These are phyloP conservation scores for Eupleurogrammus muticus DNA, from an alignment of 2,797 vertebrate species.

Conservation along the genomic window DNA sequence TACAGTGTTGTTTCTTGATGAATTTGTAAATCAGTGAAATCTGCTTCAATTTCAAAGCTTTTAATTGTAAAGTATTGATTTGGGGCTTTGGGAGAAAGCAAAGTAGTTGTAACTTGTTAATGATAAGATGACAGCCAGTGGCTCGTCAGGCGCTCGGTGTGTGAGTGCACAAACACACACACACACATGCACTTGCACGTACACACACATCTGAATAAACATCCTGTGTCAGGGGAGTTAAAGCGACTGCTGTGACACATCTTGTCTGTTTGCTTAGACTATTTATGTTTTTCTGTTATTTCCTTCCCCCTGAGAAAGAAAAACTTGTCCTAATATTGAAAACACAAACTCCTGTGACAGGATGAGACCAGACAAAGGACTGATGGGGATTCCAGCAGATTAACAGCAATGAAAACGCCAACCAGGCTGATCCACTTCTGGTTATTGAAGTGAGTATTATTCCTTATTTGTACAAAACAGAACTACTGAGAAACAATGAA, in stretches of 20 bases:
- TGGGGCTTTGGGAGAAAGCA: neutral
- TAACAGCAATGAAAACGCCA: slow-evolving; percentile 7
- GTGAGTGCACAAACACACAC: slow-evolving; percentile 7
- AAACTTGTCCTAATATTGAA: slow-evolving; percentile 7
- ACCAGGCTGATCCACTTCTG: slow-evolving; percentile 20
- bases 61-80: neutral
- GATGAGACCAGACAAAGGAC: slow-evolving; percentile 52
- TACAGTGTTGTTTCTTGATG: neutral
- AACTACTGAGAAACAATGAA: neutral
- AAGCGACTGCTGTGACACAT: slow-evolving; percentile 41
- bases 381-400: slow-evolving; percentile 11
- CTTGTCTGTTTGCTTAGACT: slow-evolving; percentile 64
- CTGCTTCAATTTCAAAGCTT: neutral
- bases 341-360: slow-evolving; percentile 51
- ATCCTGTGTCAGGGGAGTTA: slow-evolving; percentile 67
- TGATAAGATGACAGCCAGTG: slow-evolving; percentile 28
- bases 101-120: slow-evolving; percentile 1
- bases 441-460: slow-evolving; percentile 4
- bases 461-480: slow-evolving; percentile 19
- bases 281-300: slow-evolving; percentile 68
- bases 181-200: neutral
- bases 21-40: slow-evolving; percentile 9
- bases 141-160: slow-evolving; percentile 12
- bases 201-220: slow-evolving; percentile 75
- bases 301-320: slow-evolving; percentile 37